phyloP scores from a whole-genome alignment of 2,113 vertebrate species.

The Myotis lucifugus region DNA sequence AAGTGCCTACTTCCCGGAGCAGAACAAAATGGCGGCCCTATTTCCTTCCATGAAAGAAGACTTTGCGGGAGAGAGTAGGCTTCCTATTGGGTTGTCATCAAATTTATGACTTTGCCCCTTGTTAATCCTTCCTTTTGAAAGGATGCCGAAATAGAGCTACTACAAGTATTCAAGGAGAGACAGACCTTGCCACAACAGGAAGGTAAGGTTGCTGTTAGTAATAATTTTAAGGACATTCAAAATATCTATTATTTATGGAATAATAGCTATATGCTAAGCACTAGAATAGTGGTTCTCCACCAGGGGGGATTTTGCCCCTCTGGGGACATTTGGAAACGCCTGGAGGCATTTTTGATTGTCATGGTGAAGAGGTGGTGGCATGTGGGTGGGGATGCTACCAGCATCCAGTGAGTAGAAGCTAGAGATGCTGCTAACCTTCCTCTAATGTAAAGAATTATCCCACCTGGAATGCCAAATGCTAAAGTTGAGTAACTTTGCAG shows the following conservation, averaged over 20 bases:
- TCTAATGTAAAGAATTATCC: neutral
- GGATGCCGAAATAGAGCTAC: neutral
- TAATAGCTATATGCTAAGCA: neutral
- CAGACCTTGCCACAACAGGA: neutral
- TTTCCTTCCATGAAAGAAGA: neutral
- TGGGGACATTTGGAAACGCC: neutral
- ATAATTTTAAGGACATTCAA: neutral
- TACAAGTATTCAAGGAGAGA: neutral
- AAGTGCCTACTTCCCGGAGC: accelerated
- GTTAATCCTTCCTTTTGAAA: neutral
- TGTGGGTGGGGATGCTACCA: neutral
- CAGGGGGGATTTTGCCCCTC: neutral
- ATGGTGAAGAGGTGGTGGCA: neutral
- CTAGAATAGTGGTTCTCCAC: neutral
- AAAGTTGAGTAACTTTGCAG: neutral
- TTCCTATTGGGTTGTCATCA: neutral
- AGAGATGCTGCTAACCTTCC: neutral
- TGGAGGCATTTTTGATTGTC: neutral
- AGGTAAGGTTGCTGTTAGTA: neutral
- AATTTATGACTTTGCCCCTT: neutral
- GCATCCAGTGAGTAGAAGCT: neutral
- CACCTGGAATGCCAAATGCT: neutral
- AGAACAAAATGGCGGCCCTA: neutral
- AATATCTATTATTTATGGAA: neutral
- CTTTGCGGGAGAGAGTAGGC: neutral